Conservation (phyloP, 2,888 invertebrate genomes). For the Salticus scenicus region DNA sequence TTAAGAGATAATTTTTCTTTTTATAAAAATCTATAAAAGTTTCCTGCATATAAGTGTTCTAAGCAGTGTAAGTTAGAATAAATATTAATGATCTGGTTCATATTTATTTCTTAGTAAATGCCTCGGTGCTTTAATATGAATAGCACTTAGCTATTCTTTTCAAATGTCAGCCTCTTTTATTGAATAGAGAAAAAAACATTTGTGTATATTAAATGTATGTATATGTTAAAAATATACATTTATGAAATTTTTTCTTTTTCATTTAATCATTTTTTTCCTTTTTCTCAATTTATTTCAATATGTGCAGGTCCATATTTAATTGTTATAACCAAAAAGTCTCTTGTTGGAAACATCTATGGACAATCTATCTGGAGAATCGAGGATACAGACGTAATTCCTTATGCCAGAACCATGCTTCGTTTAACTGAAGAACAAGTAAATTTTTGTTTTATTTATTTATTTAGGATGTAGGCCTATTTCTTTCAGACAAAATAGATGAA, state of each 20-base stretch:
- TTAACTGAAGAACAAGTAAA: slow-evolving; percentile 86
- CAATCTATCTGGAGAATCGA: slow-evolving; percentile 87
- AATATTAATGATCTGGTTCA: too few relatives aligned
- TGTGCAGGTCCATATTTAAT: slow-evolving; percentile 86
- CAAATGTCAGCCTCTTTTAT: too few relatives aligned
- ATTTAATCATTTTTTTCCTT: neutral
- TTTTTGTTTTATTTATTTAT: too few relatives aligned
- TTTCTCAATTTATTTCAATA: neutral
- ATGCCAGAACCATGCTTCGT: slow-evolving; percentile 88
- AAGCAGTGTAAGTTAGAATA: too few relatives aligned
- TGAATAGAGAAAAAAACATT: neutral
- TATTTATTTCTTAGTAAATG: too few relatives aligned
- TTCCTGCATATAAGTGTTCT: too few relatives aligned
- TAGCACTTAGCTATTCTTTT: too few relatives aligned
- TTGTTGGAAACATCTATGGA: slow-evolving; percentile 87
- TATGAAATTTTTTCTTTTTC: neutral
- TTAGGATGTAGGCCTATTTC: too few relatives aligned
- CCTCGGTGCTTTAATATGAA: too few relatives aligned
- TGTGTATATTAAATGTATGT: neutral
- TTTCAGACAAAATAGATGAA: too few relatives aligned
- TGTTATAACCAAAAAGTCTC: slow-evolving; percentile 88
- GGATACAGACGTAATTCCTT: slow-evolving; percentile 83
- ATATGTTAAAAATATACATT: neutral
- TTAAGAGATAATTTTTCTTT: too few relatives aligned
- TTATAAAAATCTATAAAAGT: too few relatives aligned